Evolutionary conservation across 92 coral and sea anemone species (phyloP).

Genomic region (Porites cylindrica): DNA sequence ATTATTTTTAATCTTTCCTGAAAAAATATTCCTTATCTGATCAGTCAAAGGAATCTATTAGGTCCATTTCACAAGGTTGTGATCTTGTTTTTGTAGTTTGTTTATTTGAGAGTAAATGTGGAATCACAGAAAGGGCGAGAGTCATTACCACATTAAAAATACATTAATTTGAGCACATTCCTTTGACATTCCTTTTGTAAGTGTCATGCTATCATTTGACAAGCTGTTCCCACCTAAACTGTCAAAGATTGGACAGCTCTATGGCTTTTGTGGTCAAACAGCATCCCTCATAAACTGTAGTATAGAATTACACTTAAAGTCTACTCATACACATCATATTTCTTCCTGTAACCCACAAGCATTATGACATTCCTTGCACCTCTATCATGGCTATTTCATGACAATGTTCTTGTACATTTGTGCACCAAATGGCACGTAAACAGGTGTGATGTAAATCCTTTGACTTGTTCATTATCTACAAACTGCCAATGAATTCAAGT

Average conservation of each 20-base stretch:
- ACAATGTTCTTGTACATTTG: not conserved
- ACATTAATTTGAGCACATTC: not conserved
- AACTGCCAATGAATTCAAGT: constrained; percentile 48
- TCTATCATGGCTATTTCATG: not conserved
- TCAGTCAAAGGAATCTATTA: not conserved
- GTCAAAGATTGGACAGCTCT: constrained; percentile 11
- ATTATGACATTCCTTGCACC: constrained; percentile 3
- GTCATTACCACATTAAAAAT: not conserved
- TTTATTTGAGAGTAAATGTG: not conserved
- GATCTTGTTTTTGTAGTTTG: not conserved
- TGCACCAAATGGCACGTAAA: too few relatives aligned
- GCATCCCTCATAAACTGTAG: not conserved
- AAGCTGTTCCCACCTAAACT: constrained; percentile 24
- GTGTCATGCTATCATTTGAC: constrained; percentile 1
- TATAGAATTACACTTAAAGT: constrained; percentile 27
- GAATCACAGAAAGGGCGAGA: not conserved
- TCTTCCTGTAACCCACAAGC: constrained; percentile 20
- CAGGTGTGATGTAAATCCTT: not conserved
- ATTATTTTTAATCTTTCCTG: constrained; percentile 39
- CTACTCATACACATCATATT: constrained; percentile 38
- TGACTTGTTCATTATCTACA: constrained; percentile 1
- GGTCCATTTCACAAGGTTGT: not conserved
- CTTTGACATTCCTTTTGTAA: constrained; percentile 16
- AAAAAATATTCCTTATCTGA: not conserved
- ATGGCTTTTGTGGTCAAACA: not conserved